Base-by-base conservation (phyloP, 2,797 vertebrate species). In the Apogon hyalosoma region DNA sequence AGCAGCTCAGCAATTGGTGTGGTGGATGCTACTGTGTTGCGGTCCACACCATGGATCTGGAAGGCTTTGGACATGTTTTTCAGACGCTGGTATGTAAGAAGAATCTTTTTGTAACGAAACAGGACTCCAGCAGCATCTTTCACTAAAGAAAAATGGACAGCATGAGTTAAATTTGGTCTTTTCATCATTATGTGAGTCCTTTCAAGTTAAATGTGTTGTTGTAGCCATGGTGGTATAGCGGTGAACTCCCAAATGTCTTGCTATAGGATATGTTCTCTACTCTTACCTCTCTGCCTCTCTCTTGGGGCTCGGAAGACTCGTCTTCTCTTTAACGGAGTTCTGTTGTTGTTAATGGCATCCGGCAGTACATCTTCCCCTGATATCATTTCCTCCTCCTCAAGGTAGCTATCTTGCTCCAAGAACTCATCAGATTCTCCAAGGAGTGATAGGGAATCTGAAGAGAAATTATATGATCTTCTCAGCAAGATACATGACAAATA, bases 21-120 rank as follows among this genome's bases (percentile, higher is more conserved):
- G 55, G 96, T 97, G 49, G 96, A 95, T 1, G 96, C 96, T 83
- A 97, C 95, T 0, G 96, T 97, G 92, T 97, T 97, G 43, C 96
- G 94, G 83, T 97, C 96, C 39, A 97, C 96, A 0, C 95, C 95
- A 21, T 97, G 96, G 82, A 97, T 95, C 72, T 96, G 95, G 18
- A 97, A 97, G 61, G 96, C 96, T 83, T 96, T 94, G 0, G 95
- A 96, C 96, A 97, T 97, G 80, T 96, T 97, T 86, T 97, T 97
- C 58, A 97, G 88, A 63, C 95, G 94, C 90, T 97, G 96, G 84
- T 96, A 97, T 11, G 96, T 97, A 54, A 95, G 94, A 40, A 97
- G 92, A 83, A 97, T 97, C 91, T 97, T 97, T 85, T 97, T 97
- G 84, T 97, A 97, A 69, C 96, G 96, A 81, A 95, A 96, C 39